Evolutionary conservation across 1,140 invertebrate genomes (phyloP), one percentile per base, ranked within the genome.

Genomic region (Camponotus pennsylvanicus): DNA sequence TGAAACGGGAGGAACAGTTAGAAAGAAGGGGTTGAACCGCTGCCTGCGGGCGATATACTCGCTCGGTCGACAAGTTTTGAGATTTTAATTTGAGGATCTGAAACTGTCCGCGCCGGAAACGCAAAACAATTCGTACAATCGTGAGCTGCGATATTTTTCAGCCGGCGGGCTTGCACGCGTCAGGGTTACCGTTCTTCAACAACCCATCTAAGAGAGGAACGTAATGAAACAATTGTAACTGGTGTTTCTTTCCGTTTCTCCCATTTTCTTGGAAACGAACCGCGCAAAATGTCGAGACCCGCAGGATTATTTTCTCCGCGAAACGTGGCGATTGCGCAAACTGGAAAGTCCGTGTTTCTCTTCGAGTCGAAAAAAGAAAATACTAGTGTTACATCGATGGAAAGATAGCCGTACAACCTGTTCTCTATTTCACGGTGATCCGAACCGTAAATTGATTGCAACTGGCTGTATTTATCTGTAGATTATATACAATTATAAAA

Each of bases 221-320:
- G 63, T 59, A 85, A 85, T 79, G 71, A 67, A 67, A 85, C 49
- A 85, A 59, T 78, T 78, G 73, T 67, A 79, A 79, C 61, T 42
- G 18, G 45, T 32, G 45, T 77, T 57, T 66, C 42, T 76, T 42
- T 59, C 21, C 13, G 3, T 49, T 45, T 34, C 21, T 5, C 18
- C 18, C 18, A 3, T 45, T 13, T 21, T 27, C 49, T 5, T 49
- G 34, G 45, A 49, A 21, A 55, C 52, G 21, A 21, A 34, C 34
- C 37, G 18, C 63, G 34, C 52, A 61, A 59, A 73, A 82, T 45
- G 79, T 71, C 52, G 67, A 61, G 27, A 11, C 37, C 3, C 55
- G 69, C 42, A 21, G 79, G 13, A 83, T 83, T 83, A 83, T 83
- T 83, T 83, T 73, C 67, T 73, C 67, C 37, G 40, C 63, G 34